Base-by-base conservation (phyloP, 1,140 invertebrate species). In the Polypedilum vanderplanki region DNA sequence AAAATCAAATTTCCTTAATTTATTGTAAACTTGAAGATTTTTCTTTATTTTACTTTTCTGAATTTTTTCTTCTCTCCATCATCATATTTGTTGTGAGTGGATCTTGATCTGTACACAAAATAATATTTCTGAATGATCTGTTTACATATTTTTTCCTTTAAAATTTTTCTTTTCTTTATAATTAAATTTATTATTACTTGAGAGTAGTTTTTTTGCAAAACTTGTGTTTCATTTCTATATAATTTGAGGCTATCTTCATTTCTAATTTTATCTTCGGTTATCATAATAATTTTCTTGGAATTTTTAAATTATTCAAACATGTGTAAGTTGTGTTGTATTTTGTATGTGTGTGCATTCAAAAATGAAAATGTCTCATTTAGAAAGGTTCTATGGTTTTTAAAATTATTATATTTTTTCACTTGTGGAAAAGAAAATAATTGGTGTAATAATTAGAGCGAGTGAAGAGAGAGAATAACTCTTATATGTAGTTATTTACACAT, bases 1-100 rank as follows among this genome's bases (percentile, higher is more conserved):
- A 33, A 57, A 57, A n/a, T 57, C 46, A 57, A 8, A 57, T n/a
- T 33, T n/a, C 10, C 12, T 57, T 57, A 57, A 57, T 57, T 57
- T 57, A 57, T 57, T 57, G 46, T 57, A 57, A 57, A 57, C 5
- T 57, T 57, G 46, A 57, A 57, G 46, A 1, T 57, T 57, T 57
- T 57, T 46, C 41, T 46, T 57, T 57, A 57, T 57, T 57, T 57
- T 57, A 57, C 46, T 57, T 57, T 57, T 57, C 46, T 57, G 46
- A 57, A 12, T n/a, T 57, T 57, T 57, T 57, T 57, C 12, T 15
- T 12, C 5, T 33, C 24, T 33, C 24, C 5, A n/a, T 57, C 46
- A 57, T 57, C 46, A n/a, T n/a, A 57, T n/a, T 57, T 15, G 46
- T 57, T 15, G 46, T n/a, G 46, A 57, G 3, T 57, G 46, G 46